Evolutionary conservation across 2,113 vertebrate species (phyloP), one percentile per base, ranked within the genome.

Genomic region (Amphiprion ocellaris): DNA sequence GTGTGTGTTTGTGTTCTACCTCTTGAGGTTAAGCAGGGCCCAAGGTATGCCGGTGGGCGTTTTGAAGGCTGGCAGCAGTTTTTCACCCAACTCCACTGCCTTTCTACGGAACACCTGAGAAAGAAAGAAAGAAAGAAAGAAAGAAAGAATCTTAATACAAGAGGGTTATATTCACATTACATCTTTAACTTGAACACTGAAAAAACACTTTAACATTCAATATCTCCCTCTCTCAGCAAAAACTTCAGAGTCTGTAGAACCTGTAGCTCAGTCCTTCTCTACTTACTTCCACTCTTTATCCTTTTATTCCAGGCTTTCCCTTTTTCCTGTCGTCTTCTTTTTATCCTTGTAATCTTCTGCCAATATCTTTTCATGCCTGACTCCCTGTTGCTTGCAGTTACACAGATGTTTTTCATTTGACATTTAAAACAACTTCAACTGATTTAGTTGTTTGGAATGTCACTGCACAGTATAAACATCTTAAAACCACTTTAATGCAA

Each of bases 1-100:
- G 68, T 16, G 49, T 41, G 44, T n/a, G 44, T 56, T 77, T 68
- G 64, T 17, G 68, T 30, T 87, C 68, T 96, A 99, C 98, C 97
- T 99, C 94, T 99, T 99, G 82, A 99, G 95, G 92, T 99, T 99
- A 83, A 99, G 96, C 86, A 99, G 90, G 49, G 97, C 98, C 98
- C 98, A 99, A 79, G 98, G 98, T 93, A 99, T 96, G 73, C 98
- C 98, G 54, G 97, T 99, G 72, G 97, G 97, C 71, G 98, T 99
- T 89, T 96, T 97, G 93, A 99, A 99, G 81, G 98, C 98, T 70
- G 98, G 98, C 54, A 99, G 92, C 86, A 99, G 94, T 92, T 98
- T 99, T 91, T 98, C 95, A 82, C 98, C 98, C 80, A 99, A 94
- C 89, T 99, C 97, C 82, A 99, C 95, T 33, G 97, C 98, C 92